phyloP scores from a whole-genome alignment of 2,797 vertebrate genomes.

The Helarctos malayanus region DNA sequence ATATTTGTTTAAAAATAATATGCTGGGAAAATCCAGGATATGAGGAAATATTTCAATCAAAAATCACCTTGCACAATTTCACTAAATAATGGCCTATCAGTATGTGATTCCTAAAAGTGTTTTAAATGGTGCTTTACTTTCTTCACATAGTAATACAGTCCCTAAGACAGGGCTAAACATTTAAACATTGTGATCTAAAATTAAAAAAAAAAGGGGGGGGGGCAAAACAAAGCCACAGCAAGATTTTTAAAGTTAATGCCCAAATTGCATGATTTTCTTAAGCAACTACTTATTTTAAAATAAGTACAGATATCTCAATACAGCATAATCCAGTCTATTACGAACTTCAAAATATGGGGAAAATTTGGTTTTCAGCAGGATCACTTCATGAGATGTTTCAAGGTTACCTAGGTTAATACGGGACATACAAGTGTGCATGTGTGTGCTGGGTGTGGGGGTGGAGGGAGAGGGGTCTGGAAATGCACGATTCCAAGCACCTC shows the following conservation, averaged over 20 bases:
- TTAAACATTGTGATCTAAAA: not conserved
- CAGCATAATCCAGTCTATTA: not conserved
- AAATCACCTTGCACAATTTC: not conserved
- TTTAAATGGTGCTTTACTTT: not conserved
- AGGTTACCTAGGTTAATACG: not conserved
- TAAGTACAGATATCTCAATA: not conserved
- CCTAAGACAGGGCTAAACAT: not conserved
- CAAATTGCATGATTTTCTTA: not conserved
- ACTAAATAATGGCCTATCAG: not conserved
- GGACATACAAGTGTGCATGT: not conserved
- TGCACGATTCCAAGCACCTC: not conserved
- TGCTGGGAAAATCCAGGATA: not conserved
- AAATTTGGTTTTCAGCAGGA: not conserved
- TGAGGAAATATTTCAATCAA: not conserved
- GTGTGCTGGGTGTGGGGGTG: not conserved
- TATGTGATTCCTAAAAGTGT: not conserved
- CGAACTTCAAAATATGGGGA: not conserved
- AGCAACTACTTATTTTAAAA: not conserved
- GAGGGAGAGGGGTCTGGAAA: not conserved
- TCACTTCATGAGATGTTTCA: not conserved
- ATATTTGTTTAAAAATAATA: not conserved
- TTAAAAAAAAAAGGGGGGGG: not conserved
- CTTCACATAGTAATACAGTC: not conserved
- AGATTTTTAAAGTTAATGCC: not conserved
- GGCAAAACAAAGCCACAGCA: not conserved